Conservation (phyloP, 2,797 vertebrate species). For the Taeniopygia guttata region DNA sequence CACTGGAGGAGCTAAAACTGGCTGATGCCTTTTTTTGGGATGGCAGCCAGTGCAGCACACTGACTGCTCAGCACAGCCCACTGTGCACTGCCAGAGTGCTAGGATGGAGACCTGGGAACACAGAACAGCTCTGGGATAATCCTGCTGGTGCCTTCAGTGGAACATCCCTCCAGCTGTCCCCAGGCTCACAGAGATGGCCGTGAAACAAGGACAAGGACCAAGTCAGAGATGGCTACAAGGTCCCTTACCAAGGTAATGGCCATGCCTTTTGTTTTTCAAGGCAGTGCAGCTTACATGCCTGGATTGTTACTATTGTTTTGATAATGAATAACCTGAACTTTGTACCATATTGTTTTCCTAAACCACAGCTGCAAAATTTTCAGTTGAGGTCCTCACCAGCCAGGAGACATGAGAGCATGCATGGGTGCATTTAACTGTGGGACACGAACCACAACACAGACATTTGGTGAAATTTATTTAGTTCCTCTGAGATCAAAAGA, state of each 20-base stretch:
- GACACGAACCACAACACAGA: not conserved
- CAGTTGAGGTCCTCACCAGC: not conserved
- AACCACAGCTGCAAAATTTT: not conserved
- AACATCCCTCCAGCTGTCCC: not conserved
- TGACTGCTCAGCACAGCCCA: not conserved
- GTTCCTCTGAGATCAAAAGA: constrained; percentile 34
- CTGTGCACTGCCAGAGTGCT: rapidly evolving
- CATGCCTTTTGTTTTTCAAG: not conserved
- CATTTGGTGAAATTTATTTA: not conserved
- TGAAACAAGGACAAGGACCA: not conserved
- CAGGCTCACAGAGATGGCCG: not conserved
- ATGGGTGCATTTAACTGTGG: not conserved
- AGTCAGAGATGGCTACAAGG: not conserved
- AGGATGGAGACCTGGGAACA: not conserved
- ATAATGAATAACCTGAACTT: not conserved
- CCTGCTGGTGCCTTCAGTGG: not conserved
- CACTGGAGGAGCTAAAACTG: not conserved
- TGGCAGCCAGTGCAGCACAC: not conserved
- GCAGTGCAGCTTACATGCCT: not conserved
- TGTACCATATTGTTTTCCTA: not conserved
- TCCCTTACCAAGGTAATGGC: rapidly evolving
- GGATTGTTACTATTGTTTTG: not conserved
- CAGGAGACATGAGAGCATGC: not conserved
- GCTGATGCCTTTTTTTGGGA: not conserved
- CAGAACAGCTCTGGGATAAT: not conserved